phyloP scores from a whole-genome alignment of 2,113 vertebrate species.

The Ranitomeya variabilis region DNA sequence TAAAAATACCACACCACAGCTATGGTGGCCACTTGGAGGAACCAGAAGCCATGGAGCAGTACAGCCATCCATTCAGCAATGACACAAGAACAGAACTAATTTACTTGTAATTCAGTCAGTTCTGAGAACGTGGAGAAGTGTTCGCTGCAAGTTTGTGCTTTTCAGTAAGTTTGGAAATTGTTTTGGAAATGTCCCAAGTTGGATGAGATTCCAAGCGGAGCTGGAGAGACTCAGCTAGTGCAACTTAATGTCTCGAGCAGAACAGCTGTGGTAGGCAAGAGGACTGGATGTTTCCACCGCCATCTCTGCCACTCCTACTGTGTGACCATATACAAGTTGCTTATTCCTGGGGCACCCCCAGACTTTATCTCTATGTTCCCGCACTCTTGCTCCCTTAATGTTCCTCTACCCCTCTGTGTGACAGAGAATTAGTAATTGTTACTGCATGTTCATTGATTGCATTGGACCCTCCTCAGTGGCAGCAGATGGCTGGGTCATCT shows the following conservation, averaged over 20 bases:
- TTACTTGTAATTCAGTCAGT: constrained; percentile 8
- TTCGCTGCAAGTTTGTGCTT: constrained; percentile 31
- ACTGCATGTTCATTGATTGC: constrained; percentile 45
- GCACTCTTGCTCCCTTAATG: constrained; percentile 34
- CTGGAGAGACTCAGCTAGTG: constrained; percentile 7
- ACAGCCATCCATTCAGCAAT: background rate
- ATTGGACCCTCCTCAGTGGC: constrained; percentile 1
- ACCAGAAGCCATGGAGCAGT: no score
- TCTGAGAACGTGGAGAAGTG: constrained; percentile 22
- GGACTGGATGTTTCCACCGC: constrained; percentile 20
- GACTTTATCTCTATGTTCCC: constrained; percentile 31
- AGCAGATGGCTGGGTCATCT: constrained; percentile 53
- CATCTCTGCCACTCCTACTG: constrained; percentile 53
- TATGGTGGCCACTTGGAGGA: no score
- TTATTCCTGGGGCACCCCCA: constrained; percentile 5
- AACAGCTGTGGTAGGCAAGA: constrained; percentile 43
- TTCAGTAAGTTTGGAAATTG: constrained; percentile 47
- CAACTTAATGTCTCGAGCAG: constrained; percentile 45
- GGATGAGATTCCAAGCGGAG: constrained; percentile 51
- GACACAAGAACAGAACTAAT: background rate
- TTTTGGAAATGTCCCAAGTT: constrained; percentile 55
- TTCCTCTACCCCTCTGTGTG: constrained; percentile 27
- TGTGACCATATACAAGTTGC: constrained; percentile 45
- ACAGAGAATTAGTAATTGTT: constrained; percentile 41
- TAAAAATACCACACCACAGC: no score